A percentile compares a stretch with the other conserved stretches of the same genome.
phyloP scores from a whole-genome alignment of 2,888 invertebrate species.

The Cephus pulcher region DNA sequence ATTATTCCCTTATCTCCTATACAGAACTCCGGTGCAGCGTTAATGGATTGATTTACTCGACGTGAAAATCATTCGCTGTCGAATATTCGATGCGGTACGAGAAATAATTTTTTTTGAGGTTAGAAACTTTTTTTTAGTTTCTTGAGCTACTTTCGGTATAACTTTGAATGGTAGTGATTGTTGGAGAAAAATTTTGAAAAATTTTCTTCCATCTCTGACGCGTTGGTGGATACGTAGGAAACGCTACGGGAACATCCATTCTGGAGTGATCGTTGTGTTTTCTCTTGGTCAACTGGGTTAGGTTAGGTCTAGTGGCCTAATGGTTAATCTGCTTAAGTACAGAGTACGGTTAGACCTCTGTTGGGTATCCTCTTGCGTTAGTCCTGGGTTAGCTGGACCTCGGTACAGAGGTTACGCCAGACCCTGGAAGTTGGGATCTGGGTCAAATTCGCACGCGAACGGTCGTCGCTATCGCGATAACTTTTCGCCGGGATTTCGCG shows the following conservation, averaged over 20 bases:
- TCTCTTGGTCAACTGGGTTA: background rate
- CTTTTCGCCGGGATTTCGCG: background rate
- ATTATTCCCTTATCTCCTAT: background rate
- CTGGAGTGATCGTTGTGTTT: background rate
- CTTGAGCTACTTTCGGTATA: background rate
- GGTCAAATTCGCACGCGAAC: slow-evolving; percentile 19
- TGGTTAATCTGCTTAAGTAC: slow-evolving; percentile 9
- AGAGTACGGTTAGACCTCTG: background rate
- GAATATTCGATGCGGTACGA: background rate
- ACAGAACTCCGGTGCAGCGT: background rate
- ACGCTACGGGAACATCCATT: background rate
- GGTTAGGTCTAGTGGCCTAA: background rate
- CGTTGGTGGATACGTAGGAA: background rate
- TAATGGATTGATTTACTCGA: background rate
- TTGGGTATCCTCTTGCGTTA: background rate
- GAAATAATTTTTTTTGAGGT: background rate
- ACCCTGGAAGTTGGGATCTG: slow-evolving; percentile 19
- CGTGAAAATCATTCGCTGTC: background rate
- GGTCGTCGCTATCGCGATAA: slow-evolving; percentile 2
- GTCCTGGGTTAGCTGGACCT: background rate
- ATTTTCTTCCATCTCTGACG: too few species aligned
- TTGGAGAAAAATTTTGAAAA: too few species aligned
- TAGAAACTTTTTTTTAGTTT: background rate
- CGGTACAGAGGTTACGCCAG: slow-evolving; percentile 14
- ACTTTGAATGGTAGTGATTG: background rate